Evolutionary conservation across 2,888 invertebrate genomes (phyloP), one percentile per base, ranked within the genome.

Genomic region (Aspidiotus destructor): DNA sequence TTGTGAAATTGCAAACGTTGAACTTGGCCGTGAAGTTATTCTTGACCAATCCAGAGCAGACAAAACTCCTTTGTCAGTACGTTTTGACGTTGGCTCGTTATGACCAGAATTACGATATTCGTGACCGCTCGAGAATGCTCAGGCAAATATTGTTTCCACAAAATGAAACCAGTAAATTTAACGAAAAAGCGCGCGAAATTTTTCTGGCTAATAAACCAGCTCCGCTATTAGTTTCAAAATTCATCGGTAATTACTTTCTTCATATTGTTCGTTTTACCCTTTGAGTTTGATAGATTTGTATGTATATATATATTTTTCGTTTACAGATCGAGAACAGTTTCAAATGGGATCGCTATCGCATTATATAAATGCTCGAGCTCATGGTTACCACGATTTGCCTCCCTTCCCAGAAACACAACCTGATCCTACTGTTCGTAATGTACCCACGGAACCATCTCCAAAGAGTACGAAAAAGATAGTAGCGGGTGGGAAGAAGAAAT

Each of bases 81-180:
- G 88, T 98, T 55, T 88, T 98, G 75, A 91, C 87, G 73, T 81
- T 99, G 74, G 96, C 98, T 0, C 88, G 94, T 73, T 99, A 98
- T 78, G 99, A 99, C 81, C 88, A 89, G 73, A 95, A 94, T 79
- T 99, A 98, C 77, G 98, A 99, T 79, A 94, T 99, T 67, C 83
- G 99, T 40, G 99, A 99, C 80, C 83, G 96, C 10, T 93, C 95
- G 7, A 82, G 99, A 40, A 86, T 98, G 76, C 81, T 99, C 67
- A 85, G 89, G 13, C 87, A 87, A 71, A 86, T 93, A 73, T 83
- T 92, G 41, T 85, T 90, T 73, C 83, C 86, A 75, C 73, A 79
- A 74, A 81, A 80, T 10, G 78, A 79, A 13, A 79, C 82, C 54
- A 80, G 80, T 69, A 80, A 81, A 62, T 79, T 92, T 40, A 79